Percentiles rank a stretch among this genome's conserved stretches.
phyloP scores from a whole-genome alignment of 2,113 vertebrate genomes.

The Origma solitaria region DNA sequence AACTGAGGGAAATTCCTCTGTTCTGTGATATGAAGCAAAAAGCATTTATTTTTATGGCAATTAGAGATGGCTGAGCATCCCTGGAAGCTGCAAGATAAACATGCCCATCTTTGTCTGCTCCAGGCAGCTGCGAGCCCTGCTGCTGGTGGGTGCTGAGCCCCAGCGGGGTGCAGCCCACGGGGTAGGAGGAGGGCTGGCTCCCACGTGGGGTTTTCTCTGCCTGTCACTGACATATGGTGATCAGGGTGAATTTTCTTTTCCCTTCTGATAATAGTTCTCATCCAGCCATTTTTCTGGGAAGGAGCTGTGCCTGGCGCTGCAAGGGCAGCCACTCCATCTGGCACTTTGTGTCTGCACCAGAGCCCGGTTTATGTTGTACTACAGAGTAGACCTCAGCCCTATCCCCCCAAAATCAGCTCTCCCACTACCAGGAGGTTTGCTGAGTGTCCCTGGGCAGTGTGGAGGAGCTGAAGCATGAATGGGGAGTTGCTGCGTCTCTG shows the following conservation, averaged over 20 bases:
- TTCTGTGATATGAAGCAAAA: constrained; percentile 25
- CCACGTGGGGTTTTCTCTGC: background rate
- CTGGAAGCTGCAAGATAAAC: constrained; percentile 28
- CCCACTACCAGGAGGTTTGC: background rate
- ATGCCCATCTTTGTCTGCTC: background rate
- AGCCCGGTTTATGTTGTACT: background rate
- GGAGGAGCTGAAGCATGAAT: accelerated
- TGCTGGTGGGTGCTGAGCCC: background rate
- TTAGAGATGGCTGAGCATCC: constrained; percentile 42
- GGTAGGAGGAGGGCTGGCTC: background rate
- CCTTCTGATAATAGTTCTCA: background rate
- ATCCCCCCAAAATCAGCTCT: background rate
- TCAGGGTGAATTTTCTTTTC: background rate
- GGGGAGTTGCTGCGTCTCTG: background rate
- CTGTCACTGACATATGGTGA: background rate
- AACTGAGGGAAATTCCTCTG: background rate
- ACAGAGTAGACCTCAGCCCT: background rate
- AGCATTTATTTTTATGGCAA: constrained; percentile 46
- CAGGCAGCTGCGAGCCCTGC: background rate
- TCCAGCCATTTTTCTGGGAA: background rate
- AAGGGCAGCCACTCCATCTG: background rate
- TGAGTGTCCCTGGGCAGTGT: background rate
- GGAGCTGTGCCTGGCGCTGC: background rate
- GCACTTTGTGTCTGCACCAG: background rate
- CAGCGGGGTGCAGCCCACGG: background rate